Evolutionary conservation across 2,888 invertebrate species (phyloP), one percentile per base, ranked within the genome.

Genomic region (Elegia similella): DNA sequence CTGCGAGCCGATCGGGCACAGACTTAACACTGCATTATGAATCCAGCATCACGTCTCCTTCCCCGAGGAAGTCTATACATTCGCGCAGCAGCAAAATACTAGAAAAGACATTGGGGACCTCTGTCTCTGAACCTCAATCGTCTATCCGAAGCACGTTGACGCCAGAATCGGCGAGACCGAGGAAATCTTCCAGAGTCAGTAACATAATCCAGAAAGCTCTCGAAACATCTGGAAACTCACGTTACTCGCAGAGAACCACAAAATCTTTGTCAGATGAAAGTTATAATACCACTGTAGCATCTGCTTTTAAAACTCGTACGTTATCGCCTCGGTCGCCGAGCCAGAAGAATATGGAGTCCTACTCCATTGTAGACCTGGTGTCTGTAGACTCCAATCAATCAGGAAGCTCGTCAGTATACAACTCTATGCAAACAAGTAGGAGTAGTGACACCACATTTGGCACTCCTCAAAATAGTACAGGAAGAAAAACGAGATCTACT

Each of bases 361-460:
- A 87, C 62, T 88, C 90, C 0, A 80, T 88, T 1, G 88, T 89
- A 0, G 89, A 90, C 59, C 64, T 89, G 6, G 82, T 89, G 0
- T 87, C 88, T 0, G 54, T 76, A 0, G 82, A 84, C 52, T 78
- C 82, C 0, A 70, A 70, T n/a, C 75, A 77, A 2, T 76, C 85
- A 1, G 63, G 60, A 7, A 61, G 60, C 30, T 71, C 76, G 0
- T 84, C 88, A 0, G 65, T 78, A 2, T 88, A 89, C 55, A 66
- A 74, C 23, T 86, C 87, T 0, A 76, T 72, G 0, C 76, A 64
- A 0, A 81, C 85, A 0, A 42, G 63, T 0, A 66, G 62, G 15
- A 66, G 61, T 12, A 70, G 72, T 5, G 56, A 62, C 0, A 54
- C 62, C 0, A 48, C 68, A 0, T 84, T 75, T 53, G 79, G 70